Conservation (phyloP, 2,113 vertebrate species). For the Uria lomvia region DNA sequence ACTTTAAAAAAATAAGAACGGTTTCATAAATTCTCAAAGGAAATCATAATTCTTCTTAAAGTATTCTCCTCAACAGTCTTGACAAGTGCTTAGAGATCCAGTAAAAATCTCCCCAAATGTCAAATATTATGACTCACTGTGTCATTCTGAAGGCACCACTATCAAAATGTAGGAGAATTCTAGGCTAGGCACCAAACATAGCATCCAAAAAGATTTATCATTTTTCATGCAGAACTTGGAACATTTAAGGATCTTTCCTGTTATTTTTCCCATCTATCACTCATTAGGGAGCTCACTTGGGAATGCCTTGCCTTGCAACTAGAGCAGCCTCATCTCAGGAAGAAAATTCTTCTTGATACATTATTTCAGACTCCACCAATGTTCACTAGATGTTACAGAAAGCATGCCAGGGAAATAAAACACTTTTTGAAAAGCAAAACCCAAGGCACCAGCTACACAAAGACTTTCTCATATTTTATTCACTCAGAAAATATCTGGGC, state of each 20-base stretch:
- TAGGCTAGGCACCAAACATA: constrained; percentile 60
- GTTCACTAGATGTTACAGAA: constrained; percentile 10
- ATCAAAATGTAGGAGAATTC: constrained; percentile 55
- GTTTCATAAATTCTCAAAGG: constrained; percentile 48
- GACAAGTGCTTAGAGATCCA: constrained; percentile 57
- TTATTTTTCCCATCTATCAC: constrained; percentile 58
- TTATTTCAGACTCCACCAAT: not conserved
- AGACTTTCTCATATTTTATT: constrained; percentile 15
- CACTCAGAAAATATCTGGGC: constrained; percentile 7
- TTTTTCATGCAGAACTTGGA: constrained; percentile 53
- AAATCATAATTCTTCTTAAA: constrained; percentile 45
- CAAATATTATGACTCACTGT: constrained; percentile 66
- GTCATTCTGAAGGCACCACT: constrained; percentile 51
- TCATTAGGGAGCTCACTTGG: constrained; percentile 37
- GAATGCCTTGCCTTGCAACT: constrained; percentile 5
- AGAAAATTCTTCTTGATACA: constrained; percentile 28
- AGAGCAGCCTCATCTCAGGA: constrained; percentile 31
- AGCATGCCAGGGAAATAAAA: constrained; percentile 53
- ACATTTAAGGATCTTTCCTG: constrained; percentile 27
- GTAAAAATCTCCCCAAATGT: constrained; percentile 52
- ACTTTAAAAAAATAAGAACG: not conserved
- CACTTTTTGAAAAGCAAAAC: constrained; percentile 21
- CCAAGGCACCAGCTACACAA: constrained; percentile 34
- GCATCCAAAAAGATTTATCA: constrained; percentile 32
- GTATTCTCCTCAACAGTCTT: constrained; percentile 31